phyloP scores from a whole-genome alignment of 1,140 invertebrate genomes.

The Scylla paramamosain region DNA sequence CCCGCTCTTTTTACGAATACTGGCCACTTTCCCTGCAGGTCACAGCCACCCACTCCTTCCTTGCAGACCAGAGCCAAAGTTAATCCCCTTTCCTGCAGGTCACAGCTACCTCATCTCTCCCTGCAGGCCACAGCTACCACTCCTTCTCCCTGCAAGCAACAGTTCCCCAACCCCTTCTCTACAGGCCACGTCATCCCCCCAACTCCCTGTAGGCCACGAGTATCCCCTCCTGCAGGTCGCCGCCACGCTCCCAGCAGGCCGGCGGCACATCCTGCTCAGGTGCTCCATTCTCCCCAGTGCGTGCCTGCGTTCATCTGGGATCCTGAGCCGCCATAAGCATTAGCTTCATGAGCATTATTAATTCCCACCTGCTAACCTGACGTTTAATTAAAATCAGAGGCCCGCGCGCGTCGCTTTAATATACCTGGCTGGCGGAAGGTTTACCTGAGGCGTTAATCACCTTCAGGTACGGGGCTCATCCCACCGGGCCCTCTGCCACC shows the following conservation, averaged over 20 bases:
- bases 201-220: neutral
- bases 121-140: neutral
- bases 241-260: neutral
- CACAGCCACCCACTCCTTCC: no score
- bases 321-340: neutral
- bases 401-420: constrained; percentile 32
- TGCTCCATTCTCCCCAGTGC: neutral
- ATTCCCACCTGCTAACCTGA: constrained; percentile 43
- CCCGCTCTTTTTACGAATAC: no score
- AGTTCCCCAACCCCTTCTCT: neutral
- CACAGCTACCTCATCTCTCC: no score
- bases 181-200: neutral
- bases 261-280: neutral
- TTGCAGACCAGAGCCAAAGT: no score
- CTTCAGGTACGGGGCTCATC: neutral
- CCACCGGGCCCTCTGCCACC: neutral
- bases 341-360: neutral
- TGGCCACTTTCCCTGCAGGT: no score
- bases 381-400: constrained; percentile 54
- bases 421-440: neutral
- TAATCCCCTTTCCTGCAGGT: no score
- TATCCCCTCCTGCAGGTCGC: neutral
- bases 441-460: constrained; percentile 21
- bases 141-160: neutral
- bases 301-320: neutral